Conservation (phyloP, 1,140 invertebrate genomes). For the honey bee (Apis mellifera) region Amel_HAv3.1 CM009942.2:10470501-10471000, state of each 20-base stretch:
- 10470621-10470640: conserved; percentile 81
- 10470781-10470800: neutral
- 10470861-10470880: conserved; percentile 58
- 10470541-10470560: no score
- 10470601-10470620: neutral
- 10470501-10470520: neutral
- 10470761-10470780: neutral
- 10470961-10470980: conserved; percentile 28
- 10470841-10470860: conserved; percentile 29
- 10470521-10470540: no score
- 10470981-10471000: conserved; percentile 8
- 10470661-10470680: conserved; percentile 61
- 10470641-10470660: conserved; percentile 81
- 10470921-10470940: conserved; percentile 77
- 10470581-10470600: neutral
- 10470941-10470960: conserved; percentile 28
- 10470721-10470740: conserved; percentile 70
- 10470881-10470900: conserved; percentile 68
- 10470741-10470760: neutral
- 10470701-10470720: conserved; percentile 62
- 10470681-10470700: conserved; percentile 10
- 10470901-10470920: conserved; percentile 75
- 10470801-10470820: neutral
- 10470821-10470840: neutral
- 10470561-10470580: neutral